Percentiles rank a stretch among this genome's conserved stretches.
phyloP scores from a whole-genome alignment of 2,113 vertebrate genomes.

The Marmota flaviventris region DNA sequence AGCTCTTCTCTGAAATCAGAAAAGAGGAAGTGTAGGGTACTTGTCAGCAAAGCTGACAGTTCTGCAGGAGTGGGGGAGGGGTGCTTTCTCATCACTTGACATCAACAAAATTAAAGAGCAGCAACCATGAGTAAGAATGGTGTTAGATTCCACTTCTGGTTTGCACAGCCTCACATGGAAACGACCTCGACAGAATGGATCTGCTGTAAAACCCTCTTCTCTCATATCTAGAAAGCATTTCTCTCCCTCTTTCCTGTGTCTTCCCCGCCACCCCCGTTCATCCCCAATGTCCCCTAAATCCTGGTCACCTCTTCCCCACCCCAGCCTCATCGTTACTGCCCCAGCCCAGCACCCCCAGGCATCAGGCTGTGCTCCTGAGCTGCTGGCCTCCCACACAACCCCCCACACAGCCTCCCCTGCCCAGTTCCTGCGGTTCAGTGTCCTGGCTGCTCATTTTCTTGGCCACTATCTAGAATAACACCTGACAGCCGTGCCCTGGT shows the following conservation, averaged over 20 bases:
- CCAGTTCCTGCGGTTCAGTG: neutral
- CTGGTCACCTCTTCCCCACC: neutral
- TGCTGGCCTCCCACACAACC: neutral
- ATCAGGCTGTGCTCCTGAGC: neutral
- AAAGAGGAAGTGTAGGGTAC: conserved; percentile 25
- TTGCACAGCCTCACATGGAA: neutral
- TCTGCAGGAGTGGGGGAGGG: neutral
- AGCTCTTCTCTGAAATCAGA: conserved; percentile 52
- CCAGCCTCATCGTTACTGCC: neutral
- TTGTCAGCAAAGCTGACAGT: neutral
- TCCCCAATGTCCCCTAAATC: neutral
- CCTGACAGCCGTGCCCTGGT: neutral
- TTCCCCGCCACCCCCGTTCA: neutral
- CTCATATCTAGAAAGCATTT: neutral
- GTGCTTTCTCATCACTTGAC: neutral
- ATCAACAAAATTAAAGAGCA: neutral
- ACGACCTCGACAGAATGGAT: neutral
- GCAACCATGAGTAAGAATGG: neutral
- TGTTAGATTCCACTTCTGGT: neutral
- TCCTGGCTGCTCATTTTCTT: neutral
- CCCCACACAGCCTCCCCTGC: neutral
- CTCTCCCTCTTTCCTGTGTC: no score
- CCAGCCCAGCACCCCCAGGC: no score
- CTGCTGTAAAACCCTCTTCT: neutral
- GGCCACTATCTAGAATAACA: neutral